These are phyloP conservation scores for Diachasma alloeum DNA, from an alignment of 1,140 invertebrate genomes.

Conservation along the genomic window DNA sequence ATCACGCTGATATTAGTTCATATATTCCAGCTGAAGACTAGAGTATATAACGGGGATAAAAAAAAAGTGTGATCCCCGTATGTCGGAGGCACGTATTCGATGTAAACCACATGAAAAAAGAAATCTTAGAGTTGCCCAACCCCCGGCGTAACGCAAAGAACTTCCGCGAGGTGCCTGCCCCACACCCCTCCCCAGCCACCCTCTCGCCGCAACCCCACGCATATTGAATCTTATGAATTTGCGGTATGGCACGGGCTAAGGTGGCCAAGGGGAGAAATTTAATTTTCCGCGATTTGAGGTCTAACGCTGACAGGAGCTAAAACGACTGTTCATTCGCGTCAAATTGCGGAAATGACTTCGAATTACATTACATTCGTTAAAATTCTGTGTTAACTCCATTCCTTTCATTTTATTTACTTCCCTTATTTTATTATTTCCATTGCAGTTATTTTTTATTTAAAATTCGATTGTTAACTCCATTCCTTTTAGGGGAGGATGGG, in stretches of 20 bases:
- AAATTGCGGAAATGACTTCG: not conserved
- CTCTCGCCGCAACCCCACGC: not conserved
- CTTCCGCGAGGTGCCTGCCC: too few species aligned
- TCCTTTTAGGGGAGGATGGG: too few species aligned
- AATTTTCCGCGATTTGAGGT: constrained; percentile 25
- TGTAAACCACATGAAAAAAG: constrained; percentile 47
- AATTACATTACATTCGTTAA: too few species aligned
- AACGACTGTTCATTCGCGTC: not conserved
- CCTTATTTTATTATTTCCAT: too few species aligned
- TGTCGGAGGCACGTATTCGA: constrained; percentile 48
- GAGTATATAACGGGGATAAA: constrained; percentile 39
- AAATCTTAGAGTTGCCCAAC: not conserved
- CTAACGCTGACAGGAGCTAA: constrained; percentile 5
- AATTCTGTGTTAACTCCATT: too few species aligned
- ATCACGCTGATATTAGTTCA: constrained; percentile 46
- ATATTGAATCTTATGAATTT: constrained; percentile 38
- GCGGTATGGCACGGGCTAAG: constrained; percentile 11
- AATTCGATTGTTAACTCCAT: too few species aligned
- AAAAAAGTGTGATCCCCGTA: constrained; percentile 30
- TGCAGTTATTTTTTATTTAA: too few species aligned
- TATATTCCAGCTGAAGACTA: constrained; percentile 28
- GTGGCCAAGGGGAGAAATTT: constrained; percentile 23
- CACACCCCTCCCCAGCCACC: too few species aligned
- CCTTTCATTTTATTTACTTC: too few species aligned
- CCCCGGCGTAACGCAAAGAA: not conserved